Evolutionary conservation across 2,888 invertebrate genomes (phyloP).

Genomic region (Mechanitis messenoides): DNA sequence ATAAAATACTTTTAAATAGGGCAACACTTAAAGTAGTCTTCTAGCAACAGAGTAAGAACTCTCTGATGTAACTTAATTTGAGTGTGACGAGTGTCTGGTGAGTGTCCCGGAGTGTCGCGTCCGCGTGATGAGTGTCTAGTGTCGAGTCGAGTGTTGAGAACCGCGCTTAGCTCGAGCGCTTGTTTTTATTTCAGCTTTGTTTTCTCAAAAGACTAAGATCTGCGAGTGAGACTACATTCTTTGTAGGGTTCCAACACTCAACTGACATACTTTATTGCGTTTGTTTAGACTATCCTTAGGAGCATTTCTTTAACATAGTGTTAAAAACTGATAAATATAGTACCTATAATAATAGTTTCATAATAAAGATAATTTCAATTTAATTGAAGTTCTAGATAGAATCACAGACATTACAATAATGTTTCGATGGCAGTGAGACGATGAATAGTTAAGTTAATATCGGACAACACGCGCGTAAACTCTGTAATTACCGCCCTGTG

Average conservation of each 20-base stretch:
- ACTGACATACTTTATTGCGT: slow-evolving; percentile 14
- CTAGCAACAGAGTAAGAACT: neutral
- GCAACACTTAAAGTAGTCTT: neutral
- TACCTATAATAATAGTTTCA: no score
- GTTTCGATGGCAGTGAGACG: neutral
- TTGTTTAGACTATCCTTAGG: neutral
- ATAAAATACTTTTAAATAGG: neutral
- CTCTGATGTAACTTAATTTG: slow-evolving; percentile 15
- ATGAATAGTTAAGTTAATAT: neutral
- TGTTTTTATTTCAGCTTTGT: slow-evolving; percentile 20
- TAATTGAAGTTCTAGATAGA: neutral
- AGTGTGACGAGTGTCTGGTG: slow-evolving; percentile 10
- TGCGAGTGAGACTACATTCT: slow-evolving; percentile 11
- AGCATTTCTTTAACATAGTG: neutral
- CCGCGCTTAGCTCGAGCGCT: slow-evolving; percentile 16
- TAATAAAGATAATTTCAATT: neutral
- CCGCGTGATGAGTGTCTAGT: slow-evolving; percentile 10
- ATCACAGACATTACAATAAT: neutral
- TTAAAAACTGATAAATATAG: neutral
- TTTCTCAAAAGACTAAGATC: slow-evolving; percentile 18
- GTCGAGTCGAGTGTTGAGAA: slow-evolving; percentile 12
- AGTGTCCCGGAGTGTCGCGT: slow-evolving; percentile 12
- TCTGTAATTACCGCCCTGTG: neutral
- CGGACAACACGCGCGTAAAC: neutral
- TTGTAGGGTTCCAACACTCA: slow-evolving; percentile 12